Evolutionary conservation across 2,888 invertebrate genomes (phyloP).

Genomic region (Acleris sparsana): DNA sequence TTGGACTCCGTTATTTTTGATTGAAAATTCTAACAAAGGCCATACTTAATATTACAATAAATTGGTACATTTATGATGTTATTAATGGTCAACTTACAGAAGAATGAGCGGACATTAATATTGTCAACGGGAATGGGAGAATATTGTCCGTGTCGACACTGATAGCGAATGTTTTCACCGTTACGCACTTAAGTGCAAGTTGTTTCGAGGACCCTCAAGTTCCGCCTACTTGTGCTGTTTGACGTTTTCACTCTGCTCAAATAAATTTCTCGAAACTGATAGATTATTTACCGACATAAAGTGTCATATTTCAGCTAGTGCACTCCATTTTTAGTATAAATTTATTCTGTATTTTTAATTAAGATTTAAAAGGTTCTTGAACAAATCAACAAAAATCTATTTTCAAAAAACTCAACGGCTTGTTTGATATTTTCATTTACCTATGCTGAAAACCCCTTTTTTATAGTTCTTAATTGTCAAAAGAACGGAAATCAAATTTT

Average conservation of each 20-base stretch:
- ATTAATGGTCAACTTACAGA: constrained; percentile 31
- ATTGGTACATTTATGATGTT: constrained; percentile 28
- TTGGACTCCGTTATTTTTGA: constrained; percentile 16
- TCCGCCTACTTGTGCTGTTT: constrained; percentile 25
- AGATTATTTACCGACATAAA: too few species aligned
- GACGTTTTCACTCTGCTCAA: constrained; percentile 7
- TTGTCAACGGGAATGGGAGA: constrained; percentile 40
- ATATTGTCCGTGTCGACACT: constrained; percentile 47
- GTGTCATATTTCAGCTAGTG: neutral
- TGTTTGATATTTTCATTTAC: too few species aligned
- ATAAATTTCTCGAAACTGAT: too few species aligned
- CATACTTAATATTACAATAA: constrained; percentile 23
- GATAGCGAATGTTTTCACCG: constrained; percentile 46
- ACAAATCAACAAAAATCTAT: too few species aligned
- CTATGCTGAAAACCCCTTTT: too few species aligned
- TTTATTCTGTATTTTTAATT: too few species aligned
- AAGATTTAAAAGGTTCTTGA: too few species aligned
- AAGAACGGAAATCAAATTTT: too few species aligned
- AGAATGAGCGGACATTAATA: constrained; percentile 30
- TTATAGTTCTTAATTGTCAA: too few species aligned
- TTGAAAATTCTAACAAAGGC: constrained; percentile 24
- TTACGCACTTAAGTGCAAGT: constrained; percentile 42
- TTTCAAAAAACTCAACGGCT: too few species aligned
- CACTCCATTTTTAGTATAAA: neutral
- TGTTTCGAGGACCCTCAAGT: constrained; percentile 42